A percentile compares a stretch with the other conserved stretches of the same genome.
Conservation (phyloP, 2,113 vertebrate species). For the Pomatostomus ruficeps region DNA sequence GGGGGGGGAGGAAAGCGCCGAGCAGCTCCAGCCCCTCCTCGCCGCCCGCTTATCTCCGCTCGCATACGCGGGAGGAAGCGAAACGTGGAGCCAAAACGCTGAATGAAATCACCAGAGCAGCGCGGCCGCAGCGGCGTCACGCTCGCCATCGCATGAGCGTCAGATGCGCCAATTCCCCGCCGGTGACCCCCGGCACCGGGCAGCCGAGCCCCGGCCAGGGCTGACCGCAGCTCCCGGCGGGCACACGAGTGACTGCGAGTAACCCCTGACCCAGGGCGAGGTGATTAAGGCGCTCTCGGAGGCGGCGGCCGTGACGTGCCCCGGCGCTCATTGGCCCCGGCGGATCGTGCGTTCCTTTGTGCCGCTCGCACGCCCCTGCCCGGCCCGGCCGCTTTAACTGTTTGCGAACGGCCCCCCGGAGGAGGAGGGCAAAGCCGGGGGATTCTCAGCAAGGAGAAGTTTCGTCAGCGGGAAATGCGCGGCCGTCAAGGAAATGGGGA, state of each 20-base stretch:
- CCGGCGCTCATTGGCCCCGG: constrained; percentile 63
- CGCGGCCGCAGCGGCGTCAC: neutral
- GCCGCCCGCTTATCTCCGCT: neutral
- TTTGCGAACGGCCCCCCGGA: neutral
- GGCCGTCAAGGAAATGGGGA: neutral
- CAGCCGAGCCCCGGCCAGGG: neutral
- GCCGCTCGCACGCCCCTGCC: neutral
- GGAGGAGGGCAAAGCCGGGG: neutral
- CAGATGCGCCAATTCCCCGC: fast-evolving
- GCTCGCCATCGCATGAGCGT: fast-evolving
- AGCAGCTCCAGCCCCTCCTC: neutral
- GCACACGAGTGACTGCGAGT: neutral
- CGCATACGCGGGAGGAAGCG: neutral
- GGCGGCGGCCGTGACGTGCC: neutral
- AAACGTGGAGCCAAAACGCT: neutral
- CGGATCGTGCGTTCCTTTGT: constrained; percentile 72
- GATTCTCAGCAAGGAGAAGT: neutral
- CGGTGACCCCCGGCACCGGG: neutral
- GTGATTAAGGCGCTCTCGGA: neutral
- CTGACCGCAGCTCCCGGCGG: neutral
- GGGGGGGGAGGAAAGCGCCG: neutral
- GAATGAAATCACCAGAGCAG: neutral
- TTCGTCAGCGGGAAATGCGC: neutral
- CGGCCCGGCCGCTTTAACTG: fast-evolving
- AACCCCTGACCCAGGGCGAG: constrained; percentile 15